Conservation (phyloP, 2,888 invertebrate species). For the Penaeus monodon region DNA sequence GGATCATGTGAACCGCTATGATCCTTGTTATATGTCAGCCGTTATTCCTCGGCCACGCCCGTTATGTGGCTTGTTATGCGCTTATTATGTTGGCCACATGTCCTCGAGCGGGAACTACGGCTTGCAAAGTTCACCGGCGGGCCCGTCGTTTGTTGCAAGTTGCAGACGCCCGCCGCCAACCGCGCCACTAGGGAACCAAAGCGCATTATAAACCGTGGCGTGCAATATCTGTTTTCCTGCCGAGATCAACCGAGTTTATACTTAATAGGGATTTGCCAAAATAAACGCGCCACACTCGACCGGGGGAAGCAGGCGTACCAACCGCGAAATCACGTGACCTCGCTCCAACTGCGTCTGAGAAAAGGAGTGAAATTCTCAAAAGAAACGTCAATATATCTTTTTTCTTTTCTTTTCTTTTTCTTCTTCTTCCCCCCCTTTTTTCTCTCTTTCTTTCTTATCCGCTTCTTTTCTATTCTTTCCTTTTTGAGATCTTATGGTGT, state of each 20-base stretch:
- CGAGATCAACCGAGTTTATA: too few relatives aligned
- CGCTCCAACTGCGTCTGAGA: neutral
- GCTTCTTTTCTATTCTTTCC: neutral
- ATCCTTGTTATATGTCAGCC: conserved; percentile 13
- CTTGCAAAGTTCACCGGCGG: too few relatives aligned
- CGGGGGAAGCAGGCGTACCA: neutral
- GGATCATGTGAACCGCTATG: conserved; percentile 25
- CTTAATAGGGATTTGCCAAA: too few relatives aligned
- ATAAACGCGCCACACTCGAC: neutral
- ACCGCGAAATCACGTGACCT: too few relatives aligned
- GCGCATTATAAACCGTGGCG: too few relatives aligned
- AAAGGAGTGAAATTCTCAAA: neutral
- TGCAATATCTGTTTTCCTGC: too few relatives aligned
- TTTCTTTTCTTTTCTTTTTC: neutral
- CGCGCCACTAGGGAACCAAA: too few relatives aligned
- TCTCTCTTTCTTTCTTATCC: neutral
- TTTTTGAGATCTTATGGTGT: neutral
- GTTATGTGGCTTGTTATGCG: conserved; percentile 22
- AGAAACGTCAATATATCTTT: neutral
- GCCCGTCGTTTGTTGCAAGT: too few relatives aligned
- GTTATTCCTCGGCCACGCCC: conserved; percentile 7
- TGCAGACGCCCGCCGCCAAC: too few relatives aligned
- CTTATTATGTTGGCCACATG: conserved; percentile 16
- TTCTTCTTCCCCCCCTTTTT: neutral
- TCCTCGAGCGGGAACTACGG: too few relatives aligned